A percentile compares a stretch with the other conserved stretches of the same genome.
Conservation (phyloP, 2,113 vertebrate species). For the Blennius ocellaris region DNA sequence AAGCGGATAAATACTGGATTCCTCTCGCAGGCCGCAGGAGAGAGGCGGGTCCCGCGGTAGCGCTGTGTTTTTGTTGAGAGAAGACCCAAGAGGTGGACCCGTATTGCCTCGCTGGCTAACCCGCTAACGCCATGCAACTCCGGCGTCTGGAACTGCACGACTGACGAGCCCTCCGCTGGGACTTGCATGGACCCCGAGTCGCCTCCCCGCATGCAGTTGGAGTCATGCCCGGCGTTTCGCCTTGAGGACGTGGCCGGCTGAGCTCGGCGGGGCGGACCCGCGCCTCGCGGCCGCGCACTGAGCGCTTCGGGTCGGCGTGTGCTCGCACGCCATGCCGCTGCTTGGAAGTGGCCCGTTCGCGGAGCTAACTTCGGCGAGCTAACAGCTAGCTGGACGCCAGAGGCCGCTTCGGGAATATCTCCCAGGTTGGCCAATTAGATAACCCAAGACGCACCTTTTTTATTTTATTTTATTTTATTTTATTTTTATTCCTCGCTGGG, state of each 20-base stretch:
- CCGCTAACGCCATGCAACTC: conserved; percentile 58
- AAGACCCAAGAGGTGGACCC: conserved; percentile 51
- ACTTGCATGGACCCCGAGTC: neutral
- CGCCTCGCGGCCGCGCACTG: conserved; percentile 17
- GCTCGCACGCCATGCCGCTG: conserved; percentile 65
- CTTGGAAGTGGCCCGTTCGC: conserved; percentile 33
- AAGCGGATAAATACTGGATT: neutral
- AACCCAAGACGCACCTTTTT: conserved; percentile 4
- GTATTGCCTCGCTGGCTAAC: conserved; percentile 36
- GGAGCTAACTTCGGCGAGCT: conserved; percentile 40
- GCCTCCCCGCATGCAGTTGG: neutral
- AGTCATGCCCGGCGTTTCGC: conserved; percentile 11
- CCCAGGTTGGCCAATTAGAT: neutral
- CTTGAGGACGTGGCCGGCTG: conserved; percentile 33
- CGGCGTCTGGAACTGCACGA: conserved; percentile 31
- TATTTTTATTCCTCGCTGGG: neutral
- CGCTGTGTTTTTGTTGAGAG: conserved; percentile 9
- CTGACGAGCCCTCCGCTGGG: conserved; percentile 11
- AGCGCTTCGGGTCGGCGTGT: conserved; percentile 20
- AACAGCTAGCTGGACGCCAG: conserved; percentile 33
- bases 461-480: too few species aligned
- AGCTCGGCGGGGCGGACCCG: conserved; percentile 7
- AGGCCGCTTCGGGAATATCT: conserved; percentile 19
- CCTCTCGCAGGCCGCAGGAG: neutral
- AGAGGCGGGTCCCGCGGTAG: neutral